phyloP scores from a whole-genome alignment of 92 coral and sea anemone genomes.

The Bergia puertoricense region DNA sequence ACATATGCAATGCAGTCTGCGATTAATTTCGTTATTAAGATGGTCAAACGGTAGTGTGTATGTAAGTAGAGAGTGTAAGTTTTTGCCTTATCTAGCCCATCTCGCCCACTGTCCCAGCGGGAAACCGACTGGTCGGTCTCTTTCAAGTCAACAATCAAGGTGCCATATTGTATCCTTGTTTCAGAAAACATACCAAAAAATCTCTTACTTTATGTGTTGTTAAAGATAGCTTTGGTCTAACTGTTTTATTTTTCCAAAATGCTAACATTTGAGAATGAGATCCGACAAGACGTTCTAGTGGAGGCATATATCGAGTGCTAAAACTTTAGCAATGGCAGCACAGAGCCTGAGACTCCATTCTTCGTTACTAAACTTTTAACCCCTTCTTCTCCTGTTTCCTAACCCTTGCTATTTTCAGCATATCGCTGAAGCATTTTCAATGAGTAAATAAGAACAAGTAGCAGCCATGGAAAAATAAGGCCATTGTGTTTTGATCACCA shows the following conservation, averaged over 20 bases:
- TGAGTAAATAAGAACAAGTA: background rate
- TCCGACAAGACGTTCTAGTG: background rate
- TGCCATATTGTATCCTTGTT: conserved; percentile 38
- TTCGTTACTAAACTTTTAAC: background rate
- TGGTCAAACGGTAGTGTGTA: background rate
- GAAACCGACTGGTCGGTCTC: conserved; percentile 28
- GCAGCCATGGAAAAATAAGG: background rate
- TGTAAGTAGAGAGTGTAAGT: background rate
- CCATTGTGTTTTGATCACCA: background rate
- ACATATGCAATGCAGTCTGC: background rate
- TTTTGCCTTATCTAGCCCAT: background rate
- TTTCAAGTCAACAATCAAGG: conserved; percentile 43
- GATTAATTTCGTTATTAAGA: background rate
- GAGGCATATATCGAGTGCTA: background rate
- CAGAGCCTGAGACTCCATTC: background rate
- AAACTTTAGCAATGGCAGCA: background rate
- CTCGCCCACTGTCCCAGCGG: conserved; percentile 34
- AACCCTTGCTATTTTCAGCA: background rate
- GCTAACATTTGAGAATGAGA: background rate
- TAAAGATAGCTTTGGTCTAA: background rate
- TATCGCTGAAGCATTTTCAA: background rate
- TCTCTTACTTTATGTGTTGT: background rate
- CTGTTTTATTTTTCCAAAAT: background rate
- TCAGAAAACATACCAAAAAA: background rate
- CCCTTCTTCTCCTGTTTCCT: background rate